Conservation (phyloP, 1,140 invertebrate species). For the Cryptotermes secundus region DNA sequence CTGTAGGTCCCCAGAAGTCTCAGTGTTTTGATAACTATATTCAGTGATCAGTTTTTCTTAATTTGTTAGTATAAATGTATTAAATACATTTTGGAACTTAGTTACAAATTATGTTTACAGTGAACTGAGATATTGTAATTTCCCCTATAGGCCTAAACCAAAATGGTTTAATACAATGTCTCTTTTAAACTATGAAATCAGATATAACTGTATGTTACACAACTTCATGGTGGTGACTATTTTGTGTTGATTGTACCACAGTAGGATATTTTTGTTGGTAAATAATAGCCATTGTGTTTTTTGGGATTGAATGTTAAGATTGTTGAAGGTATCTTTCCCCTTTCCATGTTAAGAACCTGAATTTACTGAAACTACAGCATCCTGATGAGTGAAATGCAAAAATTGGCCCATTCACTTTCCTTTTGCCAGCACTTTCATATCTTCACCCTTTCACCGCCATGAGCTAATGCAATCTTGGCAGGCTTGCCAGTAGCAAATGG, state of each 20-base stretch:
- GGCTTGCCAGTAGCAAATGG: too few relatives aligned
- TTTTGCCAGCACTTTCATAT: too few relatives aligned
- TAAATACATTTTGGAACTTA: conserved; percentile 5
- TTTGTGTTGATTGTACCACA: background rate
- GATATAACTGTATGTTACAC: background rate
- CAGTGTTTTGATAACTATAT: background rate
- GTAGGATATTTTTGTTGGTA: background rate
- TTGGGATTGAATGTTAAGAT: background rate
- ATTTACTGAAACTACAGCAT: background rate
- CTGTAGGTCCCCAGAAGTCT: background rate
- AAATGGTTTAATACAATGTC: background rate
- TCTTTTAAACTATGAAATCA: background rate
- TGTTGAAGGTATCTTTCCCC: background rate
- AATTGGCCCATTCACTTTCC: too few relatives aligned
- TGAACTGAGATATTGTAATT: background rate
- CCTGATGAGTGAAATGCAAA: too few relatives aligned
- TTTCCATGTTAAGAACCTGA: background rate
- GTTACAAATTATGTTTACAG: background rate
- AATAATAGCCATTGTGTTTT: background rate
- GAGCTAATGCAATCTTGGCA: too few relatives aligned
- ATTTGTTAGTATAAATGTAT: background rate
- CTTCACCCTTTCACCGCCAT: too few relatives aligned
- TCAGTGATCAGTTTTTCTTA: background rate
- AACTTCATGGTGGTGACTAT: background rate
- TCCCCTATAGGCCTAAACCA: background rate